These are phyloP conservation scores for Xerus rutilus DNA, from an alignment of 2,797 vertebrate genomes.

Conservation along the genomic window DNA sequence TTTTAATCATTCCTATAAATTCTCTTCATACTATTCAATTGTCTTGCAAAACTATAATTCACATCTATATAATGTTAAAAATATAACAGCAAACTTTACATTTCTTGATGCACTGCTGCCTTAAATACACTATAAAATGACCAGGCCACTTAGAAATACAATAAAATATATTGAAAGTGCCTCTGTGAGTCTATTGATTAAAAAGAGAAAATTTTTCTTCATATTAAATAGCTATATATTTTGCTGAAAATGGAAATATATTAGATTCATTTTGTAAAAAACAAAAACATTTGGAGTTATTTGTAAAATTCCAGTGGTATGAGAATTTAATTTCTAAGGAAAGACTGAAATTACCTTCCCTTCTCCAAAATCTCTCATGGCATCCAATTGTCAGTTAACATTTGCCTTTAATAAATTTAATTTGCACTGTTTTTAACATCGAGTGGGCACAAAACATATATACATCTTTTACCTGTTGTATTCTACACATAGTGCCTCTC, in stretches of 20 bases:
- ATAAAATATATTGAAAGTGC: background rate
- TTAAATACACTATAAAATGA: conserved; percentile 37
- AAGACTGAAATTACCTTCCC: background rate
- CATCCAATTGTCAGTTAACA: background rate
- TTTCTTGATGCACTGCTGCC: background rate
- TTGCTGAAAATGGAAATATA: background rate
- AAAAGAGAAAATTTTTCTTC: background rate
- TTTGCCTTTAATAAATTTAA: background rate
- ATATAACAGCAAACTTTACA: background rate
- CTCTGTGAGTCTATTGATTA: background rate
- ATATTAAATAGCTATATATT: conserved; percentile 7
- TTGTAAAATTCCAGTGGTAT: background rate
- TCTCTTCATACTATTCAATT: conserved; percentile 43
- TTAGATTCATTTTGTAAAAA: background rate
- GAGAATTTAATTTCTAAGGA: background rate
- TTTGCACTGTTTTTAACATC: background rate
- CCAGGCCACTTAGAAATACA: conserved; percentile 21
- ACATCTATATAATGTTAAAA: background rate
- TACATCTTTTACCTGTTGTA: background rate
- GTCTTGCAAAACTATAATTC: background rate
- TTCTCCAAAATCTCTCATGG: background rate
- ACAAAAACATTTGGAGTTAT: background rate
- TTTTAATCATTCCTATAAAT: conserved; percentile 28
- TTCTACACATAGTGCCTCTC: background rate
- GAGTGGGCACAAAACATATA: background rate